These are phyloP conservation scores for Characodon lateralis DNA, from an alignment of 2,797 vertebrate species.

Conservation along the genomic window DNA sequence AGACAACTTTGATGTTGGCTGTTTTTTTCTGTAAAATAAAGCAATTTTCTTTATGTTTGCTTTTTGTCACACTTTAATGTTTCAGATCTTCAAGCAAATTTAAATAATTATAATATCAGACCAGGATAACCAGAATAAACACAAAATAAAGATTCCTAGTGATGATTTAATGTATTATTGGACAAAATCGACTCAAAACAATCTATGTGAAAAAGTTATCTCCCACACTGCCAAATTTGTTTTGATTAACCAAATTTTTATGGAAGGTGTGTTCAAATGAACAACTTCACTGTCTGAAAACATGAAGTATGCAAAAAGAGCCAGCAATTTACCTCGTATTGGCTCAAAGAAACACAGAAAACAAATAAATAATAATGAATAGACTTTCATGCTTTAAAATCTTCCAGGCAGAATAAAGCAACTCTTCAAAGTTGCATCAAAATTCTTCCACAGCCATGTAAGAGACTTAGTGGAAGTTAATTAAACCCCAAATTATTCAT, in stretches of 20 bases:
- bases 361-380: too few relatives aligned
- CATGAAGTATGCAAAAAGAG: neutral
- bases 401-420: neutral
- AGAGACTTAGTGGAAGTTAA: neutral
- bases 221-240: neutral
- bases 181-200: too few relatives aligned
- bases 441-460: neutral
- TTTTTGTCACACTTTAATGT: neutral
- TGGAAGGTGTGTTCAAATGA: neutral
- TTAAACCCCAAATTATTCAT: neutral
- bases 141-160: neutral
- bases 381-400: neutral
- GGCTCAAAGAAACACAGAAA: neutral
- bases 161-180: neutral
- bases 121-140: neutral
- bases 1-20: neutral
- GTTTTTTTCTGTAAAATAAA: conserved; percentile 13
- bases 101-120: neutral
- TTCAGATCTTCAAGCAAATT: neutral
- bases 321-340: neutral
- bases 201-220: neutral
- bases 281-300: neutral
- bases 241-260: neutral
- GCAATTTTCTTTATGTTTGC: neutral
- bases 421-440: neutral